These are phyloP conservation scores for Portevinia maculata DNA, from an alignment of 2,888 invertebrate genomes.

Conservation along the genomic window DNA sequence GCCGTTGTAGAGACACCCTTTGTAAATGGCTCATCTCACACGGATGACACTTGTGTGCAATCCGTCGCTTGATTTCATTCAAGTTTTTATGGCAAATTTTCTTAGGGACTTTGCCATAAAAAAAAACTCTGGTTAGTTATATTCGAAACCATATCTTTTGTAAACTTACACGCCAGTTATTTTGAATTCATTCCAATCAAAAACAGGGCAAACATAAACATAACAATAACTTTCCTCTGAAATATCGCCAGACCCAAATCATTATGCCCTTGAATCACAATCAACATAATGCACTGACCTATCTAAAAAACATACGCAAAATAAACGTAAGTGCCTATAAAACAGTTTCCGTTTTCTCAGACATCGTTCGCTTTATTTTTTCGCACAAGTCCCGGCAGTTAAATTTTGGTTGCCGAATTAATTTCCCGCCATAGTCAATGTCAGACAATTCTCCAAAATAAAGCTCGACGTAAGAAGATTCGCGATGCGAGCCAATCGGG, in stretches of 20 bases:
- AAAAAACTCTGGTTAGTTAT: no score
- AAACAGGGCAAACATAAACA: no score
- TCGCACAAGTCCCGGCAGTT: slow-evolving; percentile 13
- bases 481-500: not conserved
- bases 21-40: no score
- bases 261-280: not conserved
- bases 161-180: no score
- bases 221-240: no score
- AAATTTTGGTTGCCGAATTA: slow-evolving; percentile 23
- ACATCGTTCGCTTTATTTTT: not conserved
- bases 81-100: no score
- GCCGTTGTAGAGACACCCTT: no score
- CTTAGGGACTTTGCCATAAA: no score
- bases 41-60: no score
- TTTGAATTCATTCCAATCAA: no score
- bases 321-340: not conserved
- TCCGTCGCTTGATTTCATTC: no score
- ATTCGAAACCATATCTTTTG: no score
- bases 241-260: not conserved
- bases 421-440: slow-evolving; percentile 28
- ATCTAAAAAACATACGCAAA: not conserved
- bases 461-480: not conserved
- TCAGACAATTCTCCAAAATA: slow-evolving; percentile 1
- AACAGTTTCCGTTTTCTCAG: slow-evolving; percentile 12
- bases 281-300: slow-evolving; percentile 26